Evolutionary conservation across 2,113 vertebrate genomes (phyloP), one percentile per base, ranked within the genome.

Genomic region (Calyptommatus sinebrachiatus): DNA sequence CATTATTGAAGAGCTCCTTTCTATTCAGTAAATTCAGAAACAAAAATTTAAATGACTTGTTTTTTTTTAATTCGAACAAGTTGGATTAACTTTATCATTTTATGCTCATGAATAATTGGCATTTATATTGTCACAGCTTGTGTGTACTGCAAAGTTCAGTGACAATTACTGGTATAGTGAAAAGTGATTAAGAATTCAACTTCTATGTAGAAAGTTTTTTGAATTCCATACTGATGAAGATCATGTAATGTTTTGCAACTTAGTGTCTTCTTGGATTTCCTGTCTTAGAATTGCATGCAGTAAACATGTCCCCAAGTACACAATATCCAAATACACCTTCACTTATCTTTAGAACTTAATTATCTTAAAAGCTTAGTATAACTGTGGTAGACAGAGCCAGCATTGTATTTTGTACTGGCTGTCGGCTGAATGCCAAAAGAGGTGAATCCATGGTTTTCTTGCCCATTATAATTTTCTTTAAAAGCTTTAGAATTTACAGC

Each of bases 331-430:
- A 46, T 68, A 61, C 68, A 68, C 20, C 50, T 7, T 29, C 57
- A 61, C 53, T 77, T 31, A 46, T 24, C 41, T 68, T 78, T 10
- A 8, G 3, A 31, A 48, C 46, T 85, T 10, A 45, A 69, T 79
- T 76, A n/a, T 71, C 35, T 77, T 41, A 73, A 78, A 80, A 29
- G 82, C 61, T 29, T 57, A 81, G 28, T 5, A 50, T 78, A 67
- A 80, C 6, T 67, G 41, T 7, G 87, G 35, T 0, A 0, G 46
- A 9, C 82, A 63, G 71, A 84, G 71, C 28, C 0, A 5, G 5
- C 0, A 11, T 65, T 28, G 81, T 26, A 8, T 48, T 65, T 53
- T 28, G 48, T 14, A 11, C 28, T 26, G 48, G 22, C 16, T 7
- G 7, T 1, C 20, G 41, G 26, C n/a, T 62, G 21, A 81, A 60